These are phyloP conservation scores for Idaea dimidiata DNA, from an alignment of 2,888 invertebrate species.

Conservation along the genomic window DNA sequence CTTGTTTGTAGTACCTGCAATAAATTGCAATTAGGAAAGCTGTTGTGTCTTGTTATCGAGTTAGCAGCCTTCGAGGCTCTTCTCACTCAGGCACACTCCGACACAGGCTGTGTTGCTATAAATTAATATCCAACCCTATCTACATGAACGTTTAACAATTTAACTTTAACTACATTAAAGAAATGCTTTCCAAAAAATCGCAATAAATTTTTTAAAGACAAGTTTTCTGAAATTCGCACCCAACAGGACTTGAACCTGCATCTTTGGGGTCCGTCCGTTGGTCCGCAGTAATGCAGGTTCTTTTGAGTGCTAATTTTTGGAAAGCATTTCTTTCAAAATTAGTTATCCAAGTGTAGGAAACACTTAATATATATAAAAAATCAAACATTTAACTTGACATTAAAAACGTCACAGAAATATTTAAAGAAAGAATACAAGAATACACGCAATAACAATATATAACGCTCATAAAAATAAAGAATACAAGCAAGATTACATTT, in stretches of 20 bases:
- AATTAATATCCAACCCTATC: conserved; percentile 60
- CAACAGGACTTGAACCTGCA: too few relatives aligned
- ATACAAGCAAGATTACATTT: conserved; percentile 21
- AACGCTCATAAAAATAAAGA: conserved; percentile 17
- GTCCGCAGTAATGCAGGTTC: too few relatives aligned
- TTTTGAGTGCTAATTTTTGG: too few relatives aligned
- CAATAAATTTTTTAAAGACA: too few relatives aligned
- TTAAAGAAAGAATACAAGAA: conserved; percentile 10
- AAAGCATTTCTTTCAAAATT: too few relatives aligned
- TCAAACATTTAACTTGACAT: conserved; percentile 5
- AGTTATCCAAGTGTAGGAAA: too few relatives aligned
- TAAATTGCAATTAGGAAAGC: conserved; percentile 80
- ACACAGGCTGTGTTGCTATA: conserved; percentile 43
- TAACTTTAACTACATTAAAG: too few relatives aligned
- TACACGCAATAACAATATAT: conserved; percentile 18
- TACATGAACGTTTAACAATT: conserved; percentile 21
- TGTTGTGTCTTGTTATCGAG: conserved; percentile 79
- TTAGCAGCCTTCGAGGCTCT: conserved; percentile 72
- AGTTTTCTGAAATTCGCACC: too few relatives aligned
- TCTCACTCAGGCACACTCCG: conserved; percentile 54
- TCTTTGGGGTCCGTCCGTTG: too few relatives aligned
- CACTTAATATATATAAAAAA: too few relatives aligned
- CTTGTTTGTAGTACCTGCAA: conserved; percentile 80
- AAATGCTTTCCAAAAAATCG: too few relatives aligned
- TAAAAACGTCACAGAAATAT: conserved; percentile 6